phyloP scores from a whole-genome alignment of 2,797 vertebrate species.

The Alcedo atthis region DNA sequence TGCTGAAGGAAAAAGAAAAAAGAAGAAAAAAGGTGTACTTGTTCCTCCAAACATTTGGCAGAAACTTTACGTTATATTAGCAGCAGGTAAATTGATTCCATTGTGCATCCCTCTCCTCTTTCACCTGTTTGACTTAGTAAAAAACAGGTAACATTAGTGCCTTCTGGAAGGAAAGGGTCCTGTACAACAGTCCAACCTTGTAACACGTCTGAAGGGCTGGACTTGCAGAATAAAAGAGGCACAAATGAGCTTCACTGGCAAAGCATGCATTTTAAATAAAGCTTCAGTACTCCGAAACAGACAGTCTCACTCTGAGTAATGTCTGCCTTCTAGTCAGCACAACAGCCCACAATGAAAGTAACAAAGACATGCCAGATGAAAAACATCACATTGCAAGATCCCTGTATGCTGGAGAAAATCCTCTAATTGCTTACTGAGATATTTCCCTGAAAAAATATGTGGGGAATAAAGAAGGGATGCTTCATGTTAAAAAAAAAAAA shows the following conservation, averaged over 20 bases:
- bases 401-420: conserved; percentile 60
- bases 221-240: conserved; percentile 18
- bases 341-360: conserved; percentile 79
- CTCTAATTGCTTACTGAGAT: conserved; percentile 47
- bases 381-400: conserved; percentile 84
- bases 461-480: conserved; percentile 20
- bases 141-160: neutral
- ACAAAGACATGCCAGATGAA: conserved; percentile 84
- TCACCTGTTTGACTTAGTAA: neutral
- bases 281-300: conserved; percentile 81
- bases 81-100: neutral
- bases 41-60: neutral
- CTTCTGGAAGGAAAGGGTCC: conserved; percentile 1
- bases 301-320: conserved; percentile 88
- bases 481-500: neutral
- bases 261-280: conserved; percentile 79
- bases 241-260: conserved; percentile 64
- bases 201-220: conserved; percentile 38
- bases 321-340: conserved; percentile 85
- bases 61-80: neutral
- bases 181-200: conserved; percentile 4
- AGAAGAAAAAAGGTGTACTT: neutral
- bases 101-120: neutral
- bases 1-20: neutral
- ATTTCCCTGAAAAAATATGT: conserved; percentile 57